Base-by-base conservation (phyloP, 2,113 vertebrate genomes). In the Gavia stellata region DNA sequence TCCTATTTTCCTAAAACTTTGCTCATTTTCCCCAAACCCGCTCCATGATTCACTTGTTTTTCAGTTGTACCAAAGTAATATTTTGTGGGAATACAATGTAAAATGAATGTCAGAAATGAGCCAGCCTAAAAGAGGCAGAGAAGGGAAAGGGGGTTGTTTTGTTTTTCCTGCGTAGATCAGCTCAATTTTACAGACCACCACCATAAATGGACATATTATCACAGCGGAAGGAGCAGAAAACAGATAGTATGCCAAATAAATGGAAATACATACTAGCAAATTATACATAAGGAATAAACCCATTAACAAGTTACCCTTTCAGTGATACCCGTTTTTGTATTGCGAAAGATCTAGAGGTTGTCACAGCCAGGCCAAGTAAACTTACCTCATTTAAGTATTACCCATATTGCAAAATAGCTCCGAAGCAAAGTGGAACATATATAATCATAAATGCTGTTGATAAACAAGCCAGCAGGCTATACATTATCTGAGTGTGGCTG, bases 361-460 rank as follows among this genome's bases (percentile, higher is more conserved):
- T 52, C 63, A 81, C 52, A 75, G 75, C 8, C 34, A 49, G 52
- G 12, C 19, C 20, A 19, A 88, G n/a, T 55, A 78, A 86, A 80
- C 2, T 56, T 45, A 50, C 29, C 52, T 83, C 49, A 47, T 40
- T 70, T 47, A 83, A 73, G 80, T 26, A 79, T 81, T 72, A 84
- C 66, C 70, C 44, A 23, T 21, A 77, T 85, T 97, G 89, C 88
- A 94, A 95, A 91, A 94, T 1, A 92, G 31, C 90, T 86, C 44
- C 15, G 28, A 92, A 91, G 66, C 36, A 20, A 91, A 94, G 40
- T 80, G 83, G 92, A 85, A 94, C 55, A 89, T 79, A 49, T 38
- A 12, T 12, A 40, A 93, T 65, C 58, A 59, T 61, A 65, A 55
- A 24, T 36, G 49, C 49, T 87, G 68, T 50, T 82, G 89, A 89